phyloP scores from a whole-genome alignment of 2,113 vertebrate genomes.

The Mesembrinibis cayennensis region DNA sequence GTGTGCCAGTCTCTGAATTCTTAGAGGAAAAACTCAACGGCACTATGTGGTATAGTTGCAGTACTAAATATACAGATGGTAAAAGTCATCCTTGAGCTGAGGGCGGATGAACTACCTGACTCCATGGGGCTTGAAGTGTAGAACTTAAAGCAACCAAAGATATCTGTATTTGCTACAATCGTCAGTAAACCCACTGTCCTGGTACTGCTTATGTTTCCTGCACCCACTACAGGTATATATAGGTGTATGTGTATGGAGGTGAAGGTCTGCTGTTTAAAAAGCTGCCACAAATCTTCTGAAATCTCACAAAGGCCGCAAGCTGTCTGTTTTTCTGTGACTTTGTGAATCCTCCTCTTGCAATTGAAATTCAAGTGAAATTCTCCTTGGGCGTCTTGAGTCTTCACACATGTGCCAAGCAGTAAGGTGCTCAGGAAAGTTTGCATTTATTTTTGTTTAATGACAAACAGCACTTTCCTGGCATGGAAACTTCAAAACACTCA shows the following conservation, averaged over 20 bases:
- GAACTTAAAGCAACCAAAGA: not conserved
- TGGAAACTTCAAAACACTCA: not conserved
- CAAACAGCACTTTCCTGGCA: rapidly evolving
- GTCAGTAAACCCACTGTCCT: not conserved
- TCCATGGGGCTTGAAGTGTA: not conserved
- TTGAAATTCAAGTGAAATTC: not conserved
- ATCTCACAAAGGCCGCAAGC: not conserved
- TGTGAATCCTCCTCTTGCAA: not conserved
- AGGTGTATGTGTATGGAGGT: not conserved
- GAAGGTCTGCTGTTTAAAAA: not conserved
- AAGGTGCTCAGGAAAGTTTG: not conserved
- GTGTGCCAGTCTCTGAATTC: not conserved
- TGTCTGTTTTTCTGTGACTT: not conserved
- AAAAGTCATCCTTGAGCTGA: not conserved
- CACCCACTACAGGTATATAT: not conserved
- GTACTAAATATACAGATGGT: not conserved
- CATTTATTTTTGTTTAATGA: not conserved
- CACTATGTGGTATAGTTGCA: not conserved
- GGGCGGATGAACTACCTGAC: not conserved
- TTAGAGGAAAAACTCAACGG: not conserved
- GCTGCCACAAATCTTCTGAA: not conserved
- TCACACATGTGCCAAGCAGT: not conserved
- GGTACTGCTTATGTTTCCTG: not conserved
- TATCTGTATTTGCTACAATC: not conserved
- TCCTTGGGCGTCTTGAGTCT: not conserved